Evolutionary conservation across 1,140 invertebrate species (phyloP).

Genomic region (Trichoplusia ni): DNA sequence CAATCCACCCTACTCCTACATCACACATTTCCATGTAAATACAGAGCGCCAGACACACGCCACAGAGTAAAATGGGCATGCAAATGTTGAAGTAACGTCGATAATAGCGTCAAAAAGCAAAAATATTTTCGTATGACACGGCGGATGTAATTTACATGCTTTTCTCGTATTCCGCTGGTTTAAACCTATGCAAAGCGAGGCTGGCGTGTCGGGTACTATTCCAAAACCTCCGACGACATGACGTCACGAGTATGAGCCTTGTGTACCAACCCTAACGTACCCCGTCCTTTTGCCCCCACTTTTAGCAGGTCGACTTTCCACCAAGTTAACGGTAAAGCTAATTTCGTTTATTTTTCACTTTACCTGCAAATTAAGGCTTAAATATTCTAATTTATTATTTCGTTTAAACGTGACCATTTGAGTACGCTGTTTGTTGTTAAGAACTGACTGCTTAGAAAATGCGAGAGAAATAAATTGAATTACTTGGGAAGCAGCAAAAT

Average conservation of each 20-base stretch:
- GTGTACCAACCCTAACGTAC: constrained; percentile 21
- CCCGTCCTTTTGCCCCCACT: constrained; percentile 13
- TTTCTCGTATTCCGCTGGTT: constrained; percentile 22
- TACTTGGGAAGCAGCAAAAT: background rate
- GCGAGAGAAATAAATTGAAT: constrained; percentile 2
- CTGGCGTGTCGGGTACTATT: constrained; percentile 12
- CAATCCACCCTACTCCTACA: background rate
- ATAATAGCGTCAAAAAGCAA: constrained; percentile 31
- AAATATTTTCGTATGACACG: constrained; percentile 27
- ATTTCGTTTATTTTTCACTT: constrained; percentile 53
- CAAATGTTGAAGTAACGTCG: constrained; percentile 26
- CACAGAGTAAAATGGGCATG: constrained; percentile 19
- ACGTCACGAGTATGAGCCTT: background rate
- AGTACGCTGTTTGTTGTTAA: background rate
- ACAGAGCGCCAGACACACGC: background rate
- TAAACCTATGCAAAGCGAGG: constrained; percentile 26
- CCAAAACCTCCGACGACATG: background rate
- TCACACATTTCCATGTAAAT: background rate
- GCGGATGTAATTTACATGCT: constrained; percentile 24
- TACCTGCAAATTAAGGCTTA: constrained; percentile 46
- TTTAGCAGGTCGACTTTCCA: constrained; percentile 34
- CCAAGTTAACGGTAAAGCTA: constrained; percentile 47
- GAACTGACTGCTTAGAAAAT: background rate
- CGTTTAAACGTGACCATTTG: constrained; percentile 7
- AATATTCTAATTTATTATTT: constrained; percentile 45